Evolutionary conservation across 1,140 invertebrate genomes (phyloP), one percentile per base, ranked within the genome.

Genomic region (Chionoecetes opilio): DNA sequence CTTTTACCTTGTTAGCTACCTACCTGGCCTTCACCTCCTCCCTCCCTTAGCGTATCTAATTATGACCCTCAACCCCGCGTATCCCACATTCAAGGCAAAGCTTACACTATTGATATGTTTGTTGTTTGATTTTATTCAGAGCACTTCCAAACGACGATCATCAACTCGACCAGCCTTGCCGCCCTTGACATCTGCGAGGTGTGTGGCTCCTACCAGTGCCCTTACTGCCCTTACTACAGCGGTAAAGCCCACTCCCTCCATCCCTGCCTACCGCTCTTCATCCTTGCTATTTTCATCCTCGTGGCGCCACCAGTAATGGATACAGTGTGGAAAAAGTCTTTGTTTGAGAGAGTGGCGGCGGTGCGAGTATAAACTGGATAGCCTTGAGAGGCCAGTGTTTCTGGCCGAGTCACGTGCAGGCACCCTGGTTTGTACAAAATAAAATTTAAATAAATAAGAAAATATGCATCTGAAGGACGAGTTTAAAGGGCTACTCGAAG

Each of bases 181-280:
- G 97, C 97, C 6, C 96, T 98, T 88, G 97, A 97, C 96, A 97
- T 98, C 82, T 98, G 98, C 96, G 97, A 98, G 96, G 98, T 98
- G 29, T 98, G 98, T 96, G 98, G 98, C 0, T 98, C 97, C 0
- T 98, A 97, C 96, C 98, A 98, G 96, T 98, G 98, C 96, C 98
- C 98, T 0, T 98, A 98, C 96, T 98, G 98, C 96, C 98, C 98
- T 0, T 96, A 96, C 94, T 97, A 97, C 96, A 95, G 95, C 35
- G 91, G 91, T 26, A 29, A n/a, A 21, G 63, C 75, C 29, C n/a
- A 1, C 63, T 14, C 5, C 91, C 37, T 75, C 6, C 91, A n/a
- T 17, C 91, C 75, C 29, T 37, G 31, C 75, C n/a, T 75, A 6
- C 9, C 6, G 29, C 14, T 34, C 2, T 14, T 87, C 2, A 31